Evolutionary conservation across 1,140 invertebrate species (phyloP), one percentile per base, ranked within the genome.

Genomic region (Agraylea sexmaculata): DNA sequence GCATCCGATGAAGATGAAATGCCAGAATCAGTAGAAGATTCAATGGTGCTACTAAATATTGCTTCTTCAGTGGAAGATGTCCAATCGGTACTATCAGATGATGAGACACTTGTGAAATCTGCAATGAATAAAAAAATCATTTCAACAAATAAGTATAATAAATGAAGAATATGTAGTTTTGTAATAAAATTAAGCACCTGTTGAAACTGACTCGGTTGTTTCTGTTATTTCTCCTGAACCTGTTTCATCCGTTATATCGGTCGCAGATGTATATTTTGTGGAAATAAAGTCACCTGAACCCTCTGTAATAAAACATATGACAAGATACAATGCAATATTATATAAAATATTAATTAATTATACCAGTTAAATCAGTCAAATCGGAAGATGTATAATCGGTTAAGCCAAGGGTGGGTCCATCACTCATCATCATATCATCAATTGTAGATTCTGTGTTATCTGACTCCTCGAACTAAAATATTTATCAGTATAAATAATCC

Each of bases 401-500:
- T 13, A 32, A 42, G 17, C 19, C 18, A 4, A 16, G 22, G 25
- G 11, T 19, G 2, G 43, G 43, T 8, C 40, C 29, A 40, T 49
- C 47, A 18, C 47, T 49, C 33, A 45, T 35, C 47, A 49, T 49
- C 19, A 43, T 25, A 17, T 49, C 47, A 31, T 49, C 47, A 31
- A 40, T 20, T 16, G 19, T 44, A 1, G 40, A 22, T 1, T 18
- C 40, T 12, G 37, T 43, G 5, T 22, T n/a, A n/a, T n/a, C 20
- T 3, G 35, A 32, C 18, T 38, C 42, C 16, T 43, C 23, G n/a
- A 25, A 25, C 23, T n/a, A 7, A n/a, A 25, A 25, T 25, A 7
- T 20, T 32, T 19, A 32, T 40, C 39, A 23, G 22, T 11, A 16
- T 12, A 40, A 25, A 21, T 15, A 33, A 23, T 20, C 11, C 19